Conservation (phyloP, 2,113 vertebrate species). For the Lutjanus erythropterus region DNA sequence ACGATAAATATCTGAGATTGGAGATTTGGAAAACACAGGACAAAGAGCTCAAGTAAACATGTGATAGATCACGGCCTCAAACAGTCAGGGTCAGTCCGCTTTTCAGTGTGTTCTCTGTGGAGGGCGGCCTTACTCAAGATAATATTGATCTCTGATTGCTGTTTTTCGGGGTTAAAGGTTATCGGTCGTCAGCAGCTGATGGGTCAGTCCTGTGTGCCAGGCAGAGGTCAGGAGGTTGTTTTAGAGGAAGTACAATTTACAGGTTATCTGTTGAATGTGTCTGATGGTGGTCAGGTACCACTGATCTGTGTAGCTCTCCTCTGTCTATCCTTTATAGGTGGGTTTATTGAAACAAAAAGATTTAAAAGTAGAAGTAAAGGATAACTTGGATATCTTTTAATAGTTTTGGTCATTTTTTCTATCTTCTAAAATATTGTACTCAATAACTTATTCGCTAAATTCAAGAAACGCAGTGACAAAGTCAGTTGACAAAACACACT, state of each 20-base stretch:
- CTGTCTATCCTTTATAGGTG: background rate
- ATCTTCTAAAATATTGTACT: too few relatives aligned
- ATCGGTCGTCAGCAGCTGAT: slow-evolving; percentile 49
- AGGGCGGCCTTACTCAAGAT: slow-evolving; percentile 23
- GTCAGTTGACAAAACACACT: too few relatives aligned
- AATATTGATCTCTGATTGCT: slow-evolving; percentile 61
- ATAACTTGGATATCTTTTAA: background rate
- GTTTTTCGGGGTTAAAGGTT: slow-evolving; percentile 68
- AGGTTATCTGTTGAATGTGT: slow-evolving; percentile 28
- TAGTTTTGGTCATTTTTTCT: background rate
- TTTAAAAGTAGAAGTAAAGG: background rate
- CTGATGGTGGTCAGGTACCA: background rate
- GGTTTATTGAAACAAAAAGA: background rate
- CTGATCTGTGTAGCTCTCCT: background rate
- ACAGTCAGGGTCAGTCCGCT: slow-evolving; percentile 41
- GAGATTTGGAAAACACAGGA: slow-evolving; percentile 17
- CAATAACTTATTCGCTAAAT: too few relatives aligned
- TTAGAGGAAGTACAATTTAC: slow-evolving; percentile 48
- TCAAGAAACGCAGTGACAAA: too few relatives aligned
- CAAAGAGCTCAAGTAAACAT: slow-evolving; percentile 46
- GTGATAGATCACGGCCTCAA: slow-evolving; percentile 33
- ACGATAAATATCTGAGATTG: slow-evolving; percentile 37
- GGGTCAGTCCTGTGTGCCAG: slow-evolving; percentile 21
- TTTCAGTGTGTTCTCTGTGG: slow-evolving; percentile 43
- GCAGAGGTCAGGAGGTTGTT: slow-evolving; percentile 43